These are phyloP conservation scores for Parazoanthus atlanticus DNA, from an alignment of 92 coral and sea anemone species.

Conservation along the genomic window DNA sequence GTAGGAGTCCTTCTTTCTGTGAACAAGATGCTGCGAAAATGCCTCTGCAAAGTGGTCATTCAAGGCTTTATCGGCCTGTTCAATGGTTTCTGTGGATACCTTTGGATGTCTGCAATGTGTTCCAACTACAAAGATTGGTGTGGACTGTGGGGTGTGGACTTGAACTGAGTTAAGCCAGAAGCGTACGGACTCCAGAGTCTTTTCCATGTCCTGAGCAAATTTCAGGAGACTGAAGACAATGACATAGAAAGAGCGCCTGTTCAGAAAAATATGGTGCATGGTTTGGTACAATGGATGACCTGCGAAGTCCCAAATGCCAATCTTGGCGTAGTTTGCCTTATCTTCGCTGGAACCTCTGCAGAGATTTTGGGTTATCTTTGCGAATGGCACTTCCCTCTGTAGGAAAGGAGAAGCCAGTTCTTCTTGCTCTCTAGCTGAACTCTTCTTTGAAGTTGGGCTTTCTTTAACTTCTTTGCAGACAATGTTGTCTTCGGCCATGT, in stretches of 20 bases:
- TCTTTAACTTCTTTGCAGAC: not conserved
- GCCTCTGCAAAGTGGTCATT: slow-evolving; percentile 32
- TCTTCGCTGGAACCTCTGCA: slow-evolving; percentile 25
- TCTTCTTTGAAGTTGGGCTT: not conserved
- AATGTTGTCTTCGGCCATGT: not conserved
- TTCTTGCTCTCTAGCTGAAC: not conserved
- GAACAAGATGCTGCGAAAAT: slow-evolving; percentile 69
- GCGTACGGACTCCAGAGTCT: slow-evolving; percentile 30
- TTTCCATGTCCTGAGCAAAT: slow-evolving; percentile 5
- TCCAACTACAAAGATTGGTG: slow-evolving; percentile 73
- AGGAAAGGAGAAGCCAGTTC: not conserved
- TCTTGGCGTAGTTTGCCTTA: slow-evolving; percentile 36
- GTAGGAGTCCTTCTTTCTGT: slow-evolving; percentile 36
- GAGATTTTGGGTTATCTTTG: slow-evolving; percentile 42
- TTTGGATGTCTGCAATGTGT: slow-evolving; percentile 46
- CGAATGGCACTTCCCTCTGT: slow-evolving; percentile 53
- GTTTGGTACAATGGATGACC: slow-evolving; percentile 75
- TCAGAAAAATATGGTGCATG: slow-evolving; percentile 78
- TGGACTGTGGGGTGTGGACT: slow-evolving; percentile 65
- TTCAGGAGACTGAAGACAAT: slow-evolving; percentile 59
- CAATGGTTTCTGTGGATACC: slow-evolving; percentile 34
- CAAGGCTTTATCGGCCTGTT: slow-evolving; percentile 31
- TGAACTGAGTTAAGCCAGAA: slow-evolving; percentile 81
- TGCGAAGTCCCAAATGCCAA: slow-evolving; percentile 80
- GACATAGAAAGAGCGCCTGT: slow-evolving; percentile 63